phyloP scores from a whole-genome alignment of 2,113 vertebrate species.

The Sinocyclocheilus maitianheensis region DNA sequence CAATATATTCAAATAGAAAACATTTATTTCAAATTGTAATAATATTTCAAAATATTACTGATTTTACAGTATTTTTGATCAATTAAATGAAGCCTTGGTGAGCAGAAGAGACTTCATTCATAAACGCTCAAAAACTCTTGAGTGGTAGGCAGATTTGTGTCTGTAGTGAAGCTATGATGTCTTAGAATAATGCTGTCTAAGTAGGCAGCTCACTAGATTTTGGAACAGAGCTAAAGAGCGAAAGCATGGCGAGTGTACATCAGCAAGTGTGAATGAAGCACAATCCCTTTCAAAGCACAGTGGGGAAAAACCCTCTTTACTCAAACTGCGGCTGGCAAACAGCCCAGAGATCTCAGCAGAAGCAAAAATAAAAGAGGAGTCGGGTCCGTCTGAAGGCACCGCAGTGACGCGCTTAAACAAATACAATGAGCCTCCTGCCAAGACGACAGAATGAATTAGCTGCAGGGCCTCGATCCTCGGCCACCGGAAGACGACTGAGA shows the following conservation, averaged over 20 bases:
- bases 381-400: constrained; percentile 40
- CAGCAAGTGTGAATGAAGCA: constrained; percentile 17
- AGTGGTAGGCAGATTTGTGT: background rate
- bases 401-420: constrained; percentile 21
- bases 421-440: constrained; percentile 36
- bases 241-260: background rate
- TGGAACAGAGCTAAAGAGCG: background rate
- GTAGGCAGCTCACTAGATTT: background rate
- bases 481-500: constrained; percentile 7
- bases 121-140: too few species aligned
- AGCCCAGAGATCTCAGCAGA: constrained; percentile 23
- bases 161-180: background rate
- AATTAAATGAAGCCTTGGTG: too few species aligned
- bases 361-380: constrained; percentile 12
- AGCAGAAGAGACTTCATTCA: too few species aligned
- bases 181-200: background rate
- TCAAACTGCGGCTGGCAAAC: constrained; percentile 51
- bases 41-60: too few species aligned
- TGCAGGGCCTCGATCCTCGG: background rate
- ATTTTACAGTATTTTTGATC: too few species aligned
- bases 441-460: constrained; percentile 23
- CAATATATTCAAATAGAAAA: too few species aligned
- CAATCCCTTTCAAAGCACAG: constrained; percentile 56
- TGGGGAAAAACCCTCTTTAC: constrained; percentile 47
- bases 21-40: too few species aligned